Evolutionary conservation across 2,797 vertebrate genomes (phyloP).

Genomic region (Lithobates sylvaticus): DNA sequence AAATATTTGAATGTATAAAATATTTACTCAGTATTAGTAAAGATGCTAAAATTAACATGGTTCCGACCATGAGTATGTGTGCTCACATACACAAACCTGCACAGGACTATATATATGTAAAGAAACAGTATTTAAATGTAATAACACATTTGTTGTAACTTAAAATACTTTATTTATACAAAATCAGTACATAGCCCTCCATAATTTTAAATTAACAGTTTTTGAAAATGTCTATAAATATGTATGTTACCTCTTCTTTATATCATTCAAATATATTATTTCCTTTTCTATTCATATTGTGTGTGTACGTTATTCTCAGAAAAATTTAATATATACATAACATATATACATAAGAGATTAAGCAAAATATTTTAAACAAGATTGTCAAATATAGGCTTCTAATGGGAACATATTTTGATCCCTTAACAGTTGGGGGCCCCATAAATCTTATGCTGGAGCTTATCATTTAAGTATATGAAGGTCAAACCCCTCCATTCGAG

Average conservation of each 20-base stretch:
- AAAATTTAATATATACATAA: no score
- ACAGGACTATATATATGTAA: neutral
- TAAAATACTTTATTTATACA: constrained; percentile 22
- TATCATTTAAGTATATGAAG: no score
- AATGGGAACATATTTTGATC: no score
- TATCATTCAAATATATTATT: constrained; percentile 7
- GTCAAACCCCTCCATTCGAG: no score
- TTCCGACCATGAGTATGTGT: neutral
- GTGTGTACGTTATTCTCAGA: neutral
- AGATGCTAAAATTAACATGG: no score
- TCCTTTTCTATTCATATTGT: neutral
- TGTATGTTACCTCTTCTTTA: neutral
- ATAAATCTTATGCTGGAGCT: no score
- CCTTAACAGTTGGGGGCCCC: no score
- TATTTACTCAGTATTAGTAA: neutral
- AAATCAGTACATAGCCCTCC: neutral
- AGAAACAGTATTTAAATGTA: constrained; percentile 1
- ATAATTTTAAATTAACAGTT: neutral
- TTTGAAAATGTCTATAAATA: neutral
- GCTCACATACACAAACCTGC: neutral
- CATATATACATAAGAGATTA: no score
- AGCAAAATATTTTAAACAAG: no score
- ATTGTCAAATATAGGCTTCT: no score
- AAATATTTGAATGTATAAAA: constrained; percentile 4
- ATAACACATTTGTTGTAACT: constrained; percentile 7